Conservation (phyloP, 1,140 invertebrate species). For the Drosophila bocqueti region DNA sequence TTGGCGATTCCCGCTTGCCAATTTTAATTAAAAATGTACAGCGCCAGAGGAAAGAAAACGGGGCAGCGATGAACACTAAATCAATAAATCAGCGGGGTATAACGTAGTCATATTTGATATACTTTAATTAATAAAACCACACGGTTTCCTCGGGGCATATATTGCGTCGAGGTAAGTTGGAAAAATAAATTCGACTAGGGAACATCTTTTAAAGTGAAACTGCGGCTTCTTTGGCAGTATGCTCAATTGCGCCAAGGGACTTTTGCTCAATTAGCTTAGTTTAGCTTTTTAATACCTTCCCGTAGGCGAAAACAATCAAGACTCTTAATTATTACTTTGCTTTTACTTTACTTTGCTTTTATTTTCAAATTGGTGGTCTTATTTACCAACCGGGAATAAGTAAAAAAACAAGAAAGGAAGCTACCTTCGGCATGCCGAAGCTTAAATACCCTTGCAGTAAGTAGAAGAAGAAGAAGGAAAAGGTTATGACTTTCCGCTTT, state of each 20-base stretch:
- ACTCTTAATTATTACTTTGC: not conserved
- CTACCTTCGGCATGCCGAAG: too few species aligned
- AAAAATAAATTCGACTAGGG: not conserved
- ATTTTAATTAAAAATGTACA: slow-evolving; percentile 75
- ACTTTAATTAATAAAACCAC: slow-evolving; percentile 4
- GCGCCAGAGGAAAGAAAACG: slow-evolving; percentile 4
- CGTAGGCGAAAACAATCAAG: not conserved
- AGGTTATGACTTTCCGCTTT: too few species aligned
- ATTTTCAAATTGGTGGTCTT: too few species aligned
- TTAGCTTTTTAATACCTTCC: not conserved
- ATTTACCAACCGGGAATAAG: too few species aligned
- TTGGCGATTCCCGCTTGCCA: slow-evolving; percentile 38
- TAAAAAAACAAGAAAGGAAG: not conserved
- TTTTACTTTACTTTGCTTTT: not conserved
- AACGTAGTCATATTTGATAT: slow-evolving; percentile 26
- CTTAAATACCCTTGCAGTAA: too few species aligned
- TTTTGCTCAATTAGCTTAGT: not conserved
- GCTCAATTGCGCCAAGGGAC: not conserved
- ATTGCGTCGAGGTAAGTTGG: too few species aligned
- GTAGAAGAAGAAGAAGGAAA: too few species aligned
- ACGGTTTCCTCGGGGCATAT: not conserved
- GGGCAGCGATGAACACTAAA: slow-evolving; percentile 6
- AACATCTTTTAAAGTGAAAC: not conserved
- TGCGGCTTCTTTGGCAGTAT: not conserved
- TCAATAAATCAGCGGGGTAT: slow-evolving; percentile 33